These are phyloP conservation scores for Trypoxylus dichotomus DNA, from an alignment of 1,140 invertebrate genomes.

Conservation along the genomic window DNA sequence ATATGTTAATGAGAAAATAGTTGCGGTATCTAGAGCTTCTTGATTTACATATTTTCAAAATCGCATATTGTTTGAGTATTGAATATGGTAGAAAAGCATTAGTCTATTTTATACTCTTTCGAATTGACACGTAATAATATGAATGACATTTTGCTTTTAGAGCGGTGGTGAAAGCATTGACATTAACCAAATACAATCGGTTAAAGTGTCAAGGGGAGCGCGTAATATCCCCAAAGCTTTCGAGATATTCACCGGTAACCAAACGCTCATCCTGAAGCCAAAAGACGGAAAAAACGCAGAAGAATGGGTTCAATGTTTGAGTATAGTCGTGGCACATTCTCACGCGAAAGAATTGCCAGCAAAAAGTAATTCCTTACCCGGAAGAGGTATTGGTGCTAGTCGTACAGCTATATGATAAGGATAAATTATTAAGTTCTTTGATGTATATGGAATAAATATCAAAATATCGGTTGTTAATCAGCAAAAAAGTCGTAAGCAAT, in stretches of 20 bases:
- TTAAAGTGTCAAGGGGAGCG: slow-evolving; percentile 82
- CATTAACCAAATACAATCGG: slow-evolving; percentile 88
- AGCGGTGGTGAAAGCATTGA: slow-evolving; percentile 76
- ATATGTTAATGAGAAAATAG: too few species aligned
- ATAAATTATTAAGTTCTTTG: background rate
- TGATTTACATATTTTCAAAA: too few species aligned
- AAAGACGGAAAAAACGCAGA: slow-evolving; percentile 93
- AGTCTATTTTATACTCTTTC: too few species aligned
- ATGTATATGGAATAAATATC: slow-evolving; percentile 4
- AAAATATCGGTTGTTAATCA: background rate
- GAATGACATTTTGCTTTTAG: slow-evolving; percentile 55
- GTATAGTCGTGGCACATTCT: slow-evolving; percentile 84
- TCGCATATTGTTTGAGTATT: too few species aligned
- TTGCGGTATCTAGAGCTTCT: too few species aligned
- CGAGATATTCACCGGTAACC: slow-evolving; percentile 93
- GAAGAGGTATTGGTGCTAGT: slow-evolving; percentile 58
- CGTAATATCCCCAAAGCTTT: slow-evolving; percentile 92
- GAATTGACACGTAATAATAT: too few species aligned
- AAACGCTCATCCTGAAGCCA: slow-evolving; percentile 88
- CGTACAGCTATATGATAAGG: slow-evolving; percentile 43
- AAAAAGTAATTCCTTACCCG: slow-evolving; percentile 69
- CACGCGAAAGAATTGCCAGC: slow-evolving; percentile 69
- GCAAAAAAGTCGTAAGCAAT: too few species aligned
- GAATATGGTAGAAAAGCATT: too few species aligned
- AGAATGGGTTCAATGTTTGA: slow-evolving; percentile 90